These are phyloP conservation scores for Myathropa florea DNA, from an alignment of 2,888 invertebrate species.

Conservation along the genomic window DNA sequence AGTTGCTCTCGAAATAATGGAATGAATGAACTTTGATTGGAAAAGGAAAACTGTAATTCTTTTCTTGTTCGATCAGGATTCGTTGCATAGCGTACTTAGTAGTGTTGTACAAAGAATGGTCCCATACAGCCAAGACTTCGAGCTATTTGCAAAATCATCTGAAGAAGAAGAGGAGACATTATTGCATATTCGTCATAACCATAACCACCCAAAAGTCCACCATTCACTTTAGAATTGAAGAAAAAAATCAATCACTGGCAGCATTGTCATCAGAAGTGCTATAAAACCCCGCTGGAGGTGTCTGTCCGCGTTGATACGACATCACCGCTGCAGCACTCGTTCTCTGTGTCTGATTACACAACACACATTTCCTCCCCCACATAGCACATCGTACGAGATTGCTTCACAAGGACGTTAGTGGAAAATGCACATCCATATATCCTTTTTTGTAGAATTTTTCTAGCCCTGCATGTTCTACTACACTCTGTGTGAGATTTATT, in stretches of 20 bases:
- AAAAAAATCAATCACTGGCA: background rate
- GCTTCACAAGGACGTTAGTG: background rate
- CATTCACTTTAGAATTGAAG: background rate
- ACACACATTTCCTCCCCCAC: background rate
- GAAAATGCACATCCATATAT: background rate
- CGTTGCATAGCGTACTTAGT: no score
- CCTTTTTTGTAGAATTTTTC: conserved; percentile 12
- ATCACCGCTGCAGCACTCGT: background rate
- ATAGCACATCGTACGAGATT: background rate
- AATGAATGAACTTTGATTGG: no score
- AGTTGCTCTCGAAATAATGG: background rate
- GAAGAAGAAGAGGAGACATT: background rate
- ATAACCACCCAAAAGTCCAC: background rate
- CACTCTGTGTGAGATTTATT: conserved; percentile 55
- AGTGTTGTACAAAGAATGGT: no score
- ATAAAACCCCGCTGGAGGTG: background rate
- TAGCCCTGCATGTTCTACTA: conserved; percentile 9
- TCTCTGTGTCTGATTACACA: background rate
- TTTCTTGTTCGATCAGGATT: no score
- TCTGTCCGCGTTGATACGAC: background rate
- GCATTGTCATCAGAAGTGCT: background rate
- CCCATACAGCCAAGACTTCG: no score
- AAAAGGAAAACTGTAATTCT: no score
- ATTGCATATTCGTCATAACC: background rate
- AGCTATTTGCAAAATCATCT: background rate